phyloP scores from a whole-genome alignment of 1,140 invertebrate genomes.

The Drosophila oshimai region DNA sequence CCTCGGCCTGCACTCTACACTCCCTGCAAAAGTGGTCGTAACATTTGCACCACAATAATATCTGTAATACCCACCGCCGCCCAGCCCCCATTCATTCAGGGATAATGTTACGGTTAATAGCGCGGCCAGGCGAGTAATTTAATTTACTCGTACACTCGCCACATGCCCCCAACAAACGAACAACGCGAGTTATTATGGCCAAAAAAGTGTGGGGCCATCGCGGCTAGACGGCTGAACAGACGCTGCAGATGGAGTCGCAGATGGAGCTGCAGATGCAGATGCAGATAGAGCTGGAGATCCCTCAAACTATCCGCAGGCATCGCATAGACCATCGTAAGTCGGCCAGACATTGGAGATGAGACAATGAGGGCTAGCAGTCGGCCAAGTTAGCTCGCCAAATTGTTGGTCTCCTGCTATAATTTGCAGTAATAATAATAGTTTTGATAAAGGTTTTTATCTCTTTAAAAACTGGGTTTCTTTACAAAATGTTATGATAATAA shows the following conservation, averaged over 20 bases:
- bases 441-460: neutral
- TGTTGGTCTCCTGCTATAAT: constrained; percentile 14
- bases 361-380: constrained; percentile 19
- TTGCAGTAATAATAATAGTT: too few species aligned
- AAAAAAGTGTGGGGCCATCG: constrained; percentile 10
- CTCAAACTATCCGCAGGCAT: constrained; percentile 17
- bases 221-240: constrained; percentile 27
- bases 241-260: neutral
- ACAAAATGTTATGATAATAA: too few species aligned
- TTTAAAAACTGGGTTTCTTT: neutral
- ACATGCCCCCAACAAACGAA: constrained; percentile 48
- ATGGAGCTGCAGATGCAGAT: neutral
- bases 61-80: constrained; percentile 55
- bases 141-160: constrained; percentile 57
- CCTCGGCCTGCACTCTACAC: constrained; percentile 20
- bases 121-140: constrained; percentile 53
- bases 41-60: constrained; percentile 78
- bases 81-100: constrained; percentile 63
- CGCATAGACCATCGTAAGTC: constrained; percentile 25
- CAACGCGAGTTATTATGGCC: constrained; percentile 58
- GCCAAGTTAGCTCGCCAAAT: constrained; percentile 21
- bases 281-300: constrained; percentile 14
- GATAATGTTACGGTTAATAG: constrained; percentile 70
- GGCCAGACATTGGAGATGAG: constrained; percentile 34
- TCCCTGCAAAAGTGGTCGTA: constrained; percentile 50